phyloP scores from a whole-genome alignment of 2,888 invertebrate species.

The Apamea crenata region DNA sequence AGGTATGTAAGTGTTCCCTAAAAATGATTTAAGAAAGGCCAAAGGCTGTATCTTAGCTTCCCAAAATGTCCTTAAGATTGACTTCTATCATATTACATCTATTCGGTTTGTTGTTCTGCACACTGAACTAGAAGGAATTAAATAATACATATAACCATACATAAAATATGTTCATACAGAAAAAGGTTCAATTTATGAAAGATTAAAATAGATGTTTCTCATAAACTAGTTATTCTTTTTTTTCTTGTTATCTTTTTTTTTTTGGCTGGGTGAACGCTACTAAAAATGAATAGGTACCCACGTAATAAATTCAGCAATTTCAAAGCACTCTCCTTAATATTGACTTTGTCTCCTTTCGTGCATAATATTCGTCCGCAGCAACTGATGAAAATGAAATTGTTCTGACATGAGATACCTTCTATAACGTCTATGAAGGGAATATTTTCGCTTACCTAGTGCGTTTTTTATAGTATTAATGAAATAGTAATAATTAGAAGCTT shows the following conservation, averaged over 20 bases:
- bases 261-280: not conserved
- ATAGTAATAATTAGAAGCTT: not conserved
- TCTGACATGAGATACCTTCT: not conserved
- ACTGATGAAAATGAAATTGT: slow-evolving; percentile 2
- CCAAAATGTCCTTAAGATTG: not conserved
- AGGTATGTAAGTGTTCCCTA: too few relatives aligned
- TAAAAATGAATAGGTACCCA: not conserved
- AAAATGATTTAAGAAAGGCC: not conserved
- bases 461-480: not conserved
- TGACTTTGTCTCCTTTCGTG: not conserved
- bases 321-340: not conserved
- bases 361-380: not conserved
- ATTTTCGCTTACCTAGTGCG: not conserved
- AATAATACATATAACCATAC: not conserved
- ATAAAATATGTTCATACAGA: not conserved
- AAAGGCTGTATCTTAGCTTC: not conserved
- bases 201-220: not conserved
- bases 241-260: not conserved
- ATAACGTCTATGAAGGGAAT: too few relatives aligned
- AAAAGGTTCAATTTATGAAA: not conserved
- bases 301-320: not conserved
- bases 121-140: not conserved
- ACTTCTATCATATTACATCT: not conserved
- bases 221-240: too few relatives aligned
- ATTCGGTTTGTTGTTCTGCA: not conserved